Conservation (phyloP, 2,888 invertebrate genomes). For the Trachelus iudaicus region DNA sequence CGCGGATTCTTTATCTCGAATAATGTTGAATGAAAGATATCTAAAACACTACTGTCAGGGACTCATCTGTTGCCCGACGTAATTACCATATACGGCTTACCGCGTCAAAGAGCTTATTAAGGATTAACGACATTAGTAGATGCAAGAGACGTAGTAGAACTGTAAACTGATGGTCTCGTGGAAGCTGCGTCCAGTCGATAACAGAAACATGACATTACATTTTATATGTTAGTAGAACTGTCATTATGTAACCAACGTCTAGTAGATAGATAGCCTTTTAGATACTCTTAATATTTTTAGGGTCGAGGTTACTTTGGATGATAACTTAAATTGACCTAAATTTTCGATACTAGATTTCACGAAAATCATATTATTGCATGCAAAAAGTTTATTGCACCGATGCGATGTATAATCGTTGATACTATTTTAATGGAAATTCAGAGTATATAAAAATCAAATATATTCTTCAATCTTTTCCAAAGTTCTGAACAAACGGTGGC, state of each 20-base stretch:
- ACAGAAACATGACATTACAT: background rate
- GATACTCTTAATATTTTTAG: background rate
- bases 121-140: conserved; percentile 33
- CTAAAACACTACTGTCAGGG: conserved; percentile 21
- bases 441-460: background rate
- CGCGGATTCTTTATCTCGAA: background rate
- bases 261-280: background rate
- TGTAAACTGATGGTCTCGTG: background rate
- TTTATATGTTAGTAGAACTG: background rate
- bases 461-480: conserved; percentile 79
- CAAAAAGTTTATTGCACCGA: background rate
- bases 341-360: background rate
- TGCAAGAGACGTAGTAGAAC: background rate
- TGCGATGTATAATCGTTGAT: background rate
- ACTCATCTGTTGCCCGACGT: conserved; percentile 28
- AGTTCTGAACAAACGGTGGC: conserved; percentile 73
- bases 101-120: conserved; percentile 37
- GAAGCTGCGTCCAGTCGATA: background rate
- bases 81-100: conserved; percentile 41
- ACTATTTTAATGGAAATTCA: background rate
- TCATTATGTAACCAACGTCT: background rate
- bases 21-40: conserved; percentile 11
- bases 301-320: background rate
- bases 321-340: background rate
- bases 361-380: background rate